Base-by-base conservation (phyloP, 2,888 invertebrate species). In the Lamellibrachia satsuma region DNA sequence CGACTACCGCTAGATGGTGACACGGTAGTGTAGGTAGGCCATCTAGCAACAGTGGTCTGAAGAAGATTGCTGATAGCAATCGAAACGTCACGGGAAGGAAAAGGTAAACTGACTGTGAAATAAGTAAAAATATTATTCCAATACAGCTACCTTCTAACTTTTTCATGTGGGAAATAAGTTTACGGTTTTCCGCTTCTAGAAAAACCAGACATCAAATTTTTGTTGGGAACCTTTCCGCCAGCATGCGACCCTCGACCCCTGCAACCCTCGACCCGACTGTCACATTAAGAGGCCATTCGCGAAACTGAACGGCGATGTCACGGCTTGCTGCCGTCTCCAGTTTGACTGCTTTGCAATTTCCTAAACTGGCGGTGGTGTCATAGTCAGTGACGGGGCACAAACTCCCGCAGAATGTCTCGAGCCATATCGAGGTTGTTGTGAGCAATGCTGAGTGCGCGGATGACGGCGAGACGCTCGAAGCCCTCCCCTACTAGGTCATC, bases 361-460 rank as follows among this genome's bases (percentile, higher is more conserved):
- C 75, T 75, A 75, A 75, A 75, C 22, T 75, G 75, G 75, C 75
- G 22, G n/a, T 75, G 15, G 22, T 57, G 75, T 39, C 90, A 15
- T 91, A 52, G 55, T 92, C 92, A 92, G 8, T 92, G 92, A 94
- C 98, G 98, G 92, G 97, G 97, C 92, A 98, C 98, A 96, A 99
- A 99, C 96, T 98, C 98, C 96, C 98, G 98, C 94, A 99, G 97
- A 96, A 99, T 99, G 96, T 99, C 98, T 97, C 99, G 98, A 91
- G 99, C 99, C 99, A 99, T 99, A 96, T 98, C 98, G 92, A 99
- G 97, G 96, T 99, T 98, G 97, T 99, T 99, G 93, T 98, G 97
- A 1, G 99, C 98, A 95, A 99, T 99, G 93, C 98, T 98, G 95
- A 99, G 97, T 6, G 99, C 99, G 94, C 98, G 97, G 92, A 99